Conservation (phyloP, 2,113 vertebrate species). For the Gnathonemus echidnorhynchus region DNA sequence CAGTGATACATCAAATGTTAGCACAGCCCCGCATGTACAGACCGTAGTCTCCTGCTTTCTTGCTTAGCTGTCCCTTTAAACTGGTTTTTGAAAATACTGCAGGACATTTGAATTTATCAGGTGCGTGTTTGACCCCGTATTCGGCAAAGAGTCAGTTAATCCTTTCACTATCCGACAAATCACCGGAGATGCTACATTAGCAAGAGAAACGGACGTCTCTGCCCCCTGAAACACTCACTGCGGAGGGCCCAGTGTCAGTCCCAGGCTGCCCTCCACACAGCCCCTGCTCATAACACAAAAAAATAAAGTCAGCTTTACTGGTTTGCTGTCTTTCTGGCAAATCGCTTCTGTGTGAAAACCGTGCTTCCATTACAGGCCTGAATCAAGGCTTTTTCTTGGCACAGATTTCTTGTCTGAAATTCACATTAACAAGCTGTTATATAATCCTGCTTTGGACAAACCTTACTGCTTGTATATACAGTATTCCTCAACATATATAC, state of each 20-base stretch:
- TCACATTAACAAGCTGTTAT: neutral
- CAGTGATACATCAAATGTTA: neutral
- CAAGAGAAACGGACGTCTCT: neutral
- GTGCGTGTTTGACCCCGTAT: neutral
- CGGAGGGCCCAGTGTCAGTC: neutral
- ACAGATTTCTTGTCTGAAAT: neutral
- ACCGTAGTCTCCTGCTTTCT: neutral
- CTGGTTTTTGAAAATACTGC: neutral
- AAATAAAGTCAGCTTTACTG: neutral
- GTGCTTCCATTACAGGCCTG: neutral
- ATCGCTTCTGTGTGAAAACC: neutral
- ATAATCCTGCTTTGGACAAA: neutral
- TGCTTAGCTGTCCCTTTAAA: neutral
- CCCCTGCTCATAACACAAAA: neutral
- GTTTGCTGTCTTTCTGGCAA: neutral
- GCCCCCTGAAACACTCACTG: neutral
- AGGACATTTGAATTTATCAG: slow-evolving; percentile 21
- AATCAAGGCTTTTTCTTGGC: neutral
- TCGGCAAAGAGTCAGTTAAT: neutral
- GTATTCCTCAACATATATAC: neutral
- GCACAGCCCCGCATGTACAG: neutral
- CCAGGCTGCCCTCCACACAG: neutral
- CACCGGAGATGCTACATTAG: slow-evolving; percentile 1
- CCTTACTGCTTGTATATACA: neutral
- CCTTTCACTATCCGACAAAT: neutral